Evolutionary conservation across 2,113 vertebrate genomes (phyloP), one percentile per base, ranked within the genome.

Genomic region (Cervus canadensis): DNA sequence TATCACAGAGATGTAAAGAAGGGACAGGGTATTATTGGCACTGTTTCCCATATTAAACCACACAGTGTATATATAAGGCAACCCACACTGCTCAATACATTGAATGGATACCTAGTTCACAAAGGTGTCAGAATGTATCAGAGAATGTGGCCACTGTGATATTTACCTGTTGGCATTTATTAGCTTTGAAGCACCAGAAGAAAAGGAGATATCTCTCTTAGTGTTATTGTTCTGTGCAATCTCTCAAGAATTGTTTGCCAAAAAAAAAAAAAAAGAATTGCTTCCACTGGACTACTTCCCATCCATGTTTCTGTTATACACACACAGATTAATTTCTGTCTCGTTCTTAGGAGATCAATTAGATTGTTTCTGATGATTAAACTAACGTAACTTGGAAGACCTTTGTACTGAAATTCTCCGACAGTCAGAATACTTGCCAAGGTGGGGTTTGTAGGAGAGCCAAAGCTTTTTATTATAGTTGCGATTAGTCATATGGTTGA

Each of bases 301-400:
- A 5, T 67, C 30, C 45, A 15, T 25, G 5, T 8, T 62, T 82
- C 48, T 87, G 57, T 67, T 81, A 56, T 28, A n/a, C 30, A 62
- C 0, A 2, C 48, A 81, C 21, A 96, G 74, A 97, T 94, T 97
- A 95, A 96, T 97, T 95, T 92, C 50, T 90, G 4, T 71, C 81
- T 74, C 36, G n/a, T 82, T 48, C 74, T 91, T 90, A 43, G 76
- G 71, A 88, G 74, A 40, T 85, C 81, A 71, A 92, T 92, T 96
- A 60, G 57, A 88, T 97, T 95, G 79, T 94, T 96, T 97, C 96
- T 97, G 91, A 98, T 92, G 92, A 96, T 94, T 95, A 96, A 96
- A 93, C 97, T 96, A 96, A 94, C 67, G 91, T 78, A 92, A 86
- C 94, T 95, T 95, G 83, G 54, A 96, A 98, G 89, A 96, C 74